Conservation (phyloP, 2,113 vertebrate genomes). For the Ovibos moschatus region DNA sequence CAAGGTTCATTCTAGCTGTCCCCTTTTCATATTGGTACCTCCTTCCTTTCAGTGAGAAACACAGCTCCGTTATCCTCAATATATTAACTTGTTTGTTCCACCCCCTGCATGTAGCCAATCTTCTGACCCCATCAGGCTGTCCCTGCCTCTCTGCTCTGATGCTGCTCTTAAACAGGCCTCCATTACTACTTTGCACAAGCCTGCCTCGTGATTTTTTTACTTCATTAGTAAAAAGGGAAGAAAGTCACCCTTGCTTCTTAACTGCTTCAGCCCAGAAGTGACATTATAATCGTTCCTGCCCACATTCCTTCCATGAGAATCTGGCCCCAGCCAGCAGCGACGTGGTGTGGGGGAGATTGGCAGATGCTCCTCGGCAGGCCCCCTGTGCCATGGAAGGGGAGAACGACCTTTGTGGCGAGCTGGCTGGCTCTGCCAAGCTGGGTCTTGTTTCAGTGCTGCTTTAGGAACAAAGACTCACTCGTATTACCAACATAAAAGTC, state of each 20-base stretch:
- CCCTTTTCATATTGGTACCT: not conserved
- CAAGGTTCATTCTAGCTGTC: not conserved
- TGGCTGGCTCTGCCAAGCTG: not conserved
- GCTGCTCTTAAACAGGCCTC: not conserved
- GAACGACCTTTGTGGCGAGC: not conserved
- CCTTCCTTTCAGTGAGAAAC: not conserved
- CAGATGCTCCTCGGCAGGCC: not conserved
- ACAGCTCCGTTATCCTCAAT: not conserved
- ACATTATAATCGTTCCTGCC: not conserved
- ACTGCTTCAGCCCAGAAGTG: not conserved
- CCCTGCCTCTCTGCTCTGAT: not conserved
- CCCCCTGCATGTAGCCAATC: not conserved
- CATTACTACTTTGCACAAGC: not conserved
- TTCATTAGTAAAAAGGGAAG: not conserved
- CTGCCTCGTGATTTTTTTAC: not conserved
- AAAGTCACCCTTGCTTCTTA: not conserved
- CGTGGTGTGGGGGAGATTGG: not conserved
- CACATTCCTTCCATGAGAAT: not conserved
- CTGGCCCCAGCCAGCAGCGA: not conserved
- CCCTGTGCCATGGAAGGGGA: not conserved
- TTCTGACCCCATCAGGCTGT: not conserved
- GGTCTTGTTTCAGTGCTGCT: not conserved
- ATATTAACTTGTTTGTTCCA: not conserved
- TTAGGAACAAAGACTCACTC: not conserved
- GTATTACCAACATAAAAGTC: not conserved